Conservation (phyloP, 2,113 vertebrate genomes). For the Pica pica region DNA sequence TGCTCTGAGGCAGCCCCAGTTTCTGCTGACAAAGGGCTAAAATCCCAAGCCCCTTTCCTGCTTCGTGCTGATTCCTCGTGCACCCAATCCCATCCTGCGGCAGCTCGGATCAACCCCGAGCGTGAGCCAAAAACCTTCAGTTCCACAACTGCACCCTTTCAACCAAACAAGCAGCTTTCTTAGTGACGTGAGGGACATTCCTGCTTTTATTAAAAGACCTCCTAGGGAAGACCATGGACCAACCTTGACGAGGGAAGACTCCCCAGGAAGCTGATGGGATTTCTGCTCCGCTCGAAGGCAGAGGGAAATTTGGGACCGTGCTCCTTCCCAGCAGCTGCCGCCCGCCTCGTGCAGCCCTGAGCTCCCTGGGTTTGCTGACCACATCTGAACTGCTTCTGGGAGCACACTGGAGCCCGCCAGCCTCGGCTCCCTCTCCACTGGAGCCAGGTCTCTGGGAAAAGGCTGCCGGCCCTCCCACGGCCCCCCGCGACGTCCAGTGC, state of each 20-base stretch:
- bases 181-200: neutral
- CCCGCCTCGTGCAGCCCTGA: rapidly evolving
- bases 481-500: neutral
- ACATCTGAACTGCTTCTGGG: neutral
- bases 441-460: neutral
- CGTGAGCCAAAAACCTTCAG: neutral
- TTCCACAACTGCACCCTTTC: neutral
- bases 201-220: neutral
- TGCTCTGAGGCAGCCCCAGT: neutral
- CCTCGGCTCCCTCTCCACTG: neutral
- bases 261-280: neutral
- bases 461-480: neutral
- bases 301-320: neutral
- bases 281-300: neutral
- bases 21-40: slow-evolving; percentile 43
- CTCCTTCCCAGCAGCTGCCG: neutral
- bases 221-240: neutral
- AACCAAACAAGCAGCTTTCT: neutral
- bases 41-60: neutral
- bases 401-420: rapidly evolving
- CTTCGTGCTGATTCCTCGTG: rapidly evolving
- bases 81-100: neutral
- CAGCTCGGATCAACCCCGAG: neutral
- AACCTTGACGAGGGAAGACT: neutral
- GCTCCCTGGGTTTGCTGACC: neutral